These are phyloP conservation scores for Drosophila greeni DNA, from an alignment of 2,888 invertebrate species.

Conservation along the genomic window DNA sequence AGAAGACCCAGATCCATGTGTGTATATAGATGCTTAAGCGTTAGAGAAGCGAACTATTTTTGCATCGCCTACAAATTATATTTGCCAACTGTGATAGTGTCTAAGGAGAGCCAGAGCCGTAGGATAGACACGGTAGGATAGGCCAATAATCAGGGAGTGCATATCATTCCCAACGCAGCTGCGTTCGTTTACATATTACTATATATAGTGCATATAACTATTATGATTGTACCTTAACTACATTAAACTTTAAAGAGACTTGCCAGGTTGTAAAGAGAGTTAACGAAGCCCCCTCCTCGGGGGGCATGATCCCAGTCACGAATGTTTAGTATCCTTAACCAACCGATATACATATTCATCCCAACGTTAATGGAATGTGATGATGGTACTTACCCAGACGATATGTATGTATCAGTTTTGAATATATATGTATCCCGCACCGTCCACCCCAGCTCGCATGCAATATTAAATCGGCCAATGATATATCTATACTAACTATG, in stretches of 20 bases:
- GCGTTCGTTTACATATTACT: slow-evolving; percentile 2
- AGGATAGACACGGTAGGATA: slow-evolving; percentile 29
- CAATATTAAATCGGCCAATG: slow-evolving; percentile 20
- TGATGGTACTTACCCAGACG: slow-evolving; percentile 32
- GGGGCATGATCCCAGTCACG: slow-evolving; percentile 14
- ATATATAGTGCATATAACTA: background rate
- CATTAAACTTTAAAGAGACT: slow-evolving; percentile 30
- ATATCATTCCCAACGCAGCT: slow-evolving; percentile 27
- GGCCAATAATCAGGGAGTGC: slow-evolving; percentile 33
- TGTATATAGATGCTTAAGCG: slow-evolving; percentile 6
- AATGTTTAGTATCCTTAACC: slow-evolving; percentile 25
- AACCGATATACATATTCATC: slow-evolving; percentile 36
- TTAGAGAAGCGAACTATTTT: slow-evolving; percentile 10
- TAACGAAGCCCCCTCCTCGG: slow-evolving; percentile 9
- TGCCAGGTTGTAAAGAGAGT: slow-evolving; percentile 30
- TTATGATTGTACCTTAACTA: slow-evolving; percentile 18
- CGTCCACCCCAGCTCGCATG: slow-evolving; percentile 42
- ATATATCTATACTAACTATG: slow-evolving; percentile 27
- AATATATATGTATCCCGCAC: slow-evolving; percentile 37
- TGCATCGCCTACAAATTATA: slow-evolving; percentile 21
- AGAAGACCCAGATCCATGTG: slow-evolving; percentile 3
- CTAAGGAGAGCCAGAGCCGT: slow-evolving; percentile 16
- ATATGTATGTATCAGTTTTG: slow-evolving; percentile 47
- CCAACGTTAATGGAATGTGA: slow-evolving; percentile 39
- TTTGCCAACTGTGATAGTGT: slow-evolving; percentile 47